phyloP scores from a whole-genome alignment of 2,888 invertebrate species.

The Drosophila falleni region DNA sequence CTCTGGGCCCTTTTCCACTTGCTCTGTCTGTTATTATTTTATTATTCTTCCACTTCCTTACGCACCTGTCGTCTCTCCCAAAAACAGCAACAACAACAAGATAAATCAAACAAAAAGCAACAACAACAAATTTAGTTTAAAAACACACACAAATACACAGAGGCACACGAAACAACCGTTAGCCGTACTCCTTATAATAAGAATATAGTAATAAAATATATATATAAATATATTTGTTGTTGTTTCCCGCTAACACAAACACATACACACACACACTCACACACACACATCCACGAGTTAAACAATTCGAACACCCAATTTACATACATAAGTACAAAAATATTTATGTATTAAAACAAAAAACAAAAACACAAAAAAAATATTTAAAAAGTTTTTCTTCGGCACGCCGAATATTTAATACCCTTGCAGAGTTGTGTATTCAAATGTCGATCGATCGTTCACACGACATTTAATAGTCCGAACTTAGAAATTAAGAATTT shows the following conservation, averaged over 20 bases:
- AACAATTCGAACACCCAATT: slow-evolving; percentile 47
- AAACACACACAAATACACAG: slow-evolving; percentile 23
- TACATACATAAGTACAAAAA: slow-evolving; percentile 38
- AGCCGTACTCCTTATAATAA: slow-evolving; percentile 25
- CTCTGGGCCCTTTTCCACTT: slow-evolving; percentile 16
- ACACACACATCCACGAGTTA: slow-evolving; percentile 33
- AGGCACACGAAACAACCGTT: slow-evolving; percentile 27
- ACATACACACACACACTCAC: slow-evolving; percentile 46
- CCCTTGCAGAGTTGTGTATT: not conserved
- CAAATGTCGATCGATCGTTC: not conserved
- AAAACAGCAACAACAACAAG: too few relatives aligned
- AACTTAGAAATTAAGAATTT: not conserved
- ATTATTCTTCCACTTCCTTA: slow-evolving; percentile 9
- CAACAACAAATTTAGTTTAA: slow-evolving; percentile 15
- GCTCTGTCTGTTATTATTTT: slow-evolving; percentile 5
- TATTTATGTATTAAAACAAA: slow-evolving; percentile 34
- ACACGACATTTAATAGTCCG: not conserved
- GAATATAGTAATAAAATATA: not conserved
- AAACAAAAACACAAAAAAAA: not conserved
- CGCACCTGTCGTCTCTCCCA: slow-evolving; percentile 20
- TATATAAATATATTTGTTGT: slow-evolving; percentile 40
- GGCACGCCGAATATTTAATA: not conserved
- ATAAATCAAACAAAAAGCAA: slow-evolving; percentile 3
- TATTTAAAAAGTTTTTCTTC: not conserved
- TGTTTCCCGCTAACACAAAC: slow-evolving; percentile 65